Evolutionary conservation across 2,797 vertebrate species (phyloP), one percentile per base, ranked within the genome.

Genomic region (Liasis olivaceus): DNA sequence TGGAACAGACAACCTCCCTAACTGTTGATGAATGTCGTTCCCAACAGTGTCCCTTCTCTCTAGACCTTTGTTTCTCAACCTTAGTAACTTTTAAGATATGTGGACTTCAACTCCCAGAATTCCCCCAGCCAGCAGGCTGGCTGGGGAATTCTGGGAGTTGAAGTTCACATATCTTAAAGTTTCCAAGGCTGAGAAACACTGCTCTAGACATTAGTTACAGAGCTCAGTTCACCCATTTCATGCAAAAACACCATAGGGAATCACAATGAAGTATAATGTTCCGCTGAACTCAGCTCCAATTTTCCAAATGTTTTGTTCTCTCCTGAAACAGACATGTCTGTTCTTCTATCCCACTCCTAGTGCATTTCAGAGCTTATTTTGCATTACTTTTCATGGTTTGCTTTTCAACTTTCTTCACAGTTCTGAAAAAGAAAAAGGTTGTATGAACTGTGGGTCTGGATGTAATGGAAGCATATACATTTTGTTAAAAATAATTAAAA

Each of bases 1-100:
- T 92, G 94, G 96, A 98, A 97, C 94, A 97, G 97, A 97, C 97
- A 97, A 95, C 95, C 97, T 97, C 96, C 95, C 97, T 98, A 96
- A 89, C 94, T 95, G 95, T 93, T 97, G 0, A 8, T 93, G 69
- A 96, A 92, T 85, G 93, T 97, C 96, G 96, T 94, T 93, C 94
- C 89, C 94, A 96, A 92, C 92, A 28, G 1, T 96, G 97, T 97
- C 96, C 96, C 94, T 96, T 96, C 64, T 96, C 60, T 0, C 1
- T 64, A 97, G 9, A 47, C 72, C 1, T 0, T 2, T 24, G 72
- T 81, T 81, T 81, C 36, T 42, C 72, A 81, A 12, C 47, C 51
- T 47, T 47, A 11, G 20, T 20, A 81, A 81, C 72, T 81, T 42
- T 81, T 81, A 47, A 81, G 20, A 24, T 81, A 81, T 47, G 47